phyloP scores from a whole-genome alignment of 1,140 invertebrate species.

The Aplysia californica region DNA sequence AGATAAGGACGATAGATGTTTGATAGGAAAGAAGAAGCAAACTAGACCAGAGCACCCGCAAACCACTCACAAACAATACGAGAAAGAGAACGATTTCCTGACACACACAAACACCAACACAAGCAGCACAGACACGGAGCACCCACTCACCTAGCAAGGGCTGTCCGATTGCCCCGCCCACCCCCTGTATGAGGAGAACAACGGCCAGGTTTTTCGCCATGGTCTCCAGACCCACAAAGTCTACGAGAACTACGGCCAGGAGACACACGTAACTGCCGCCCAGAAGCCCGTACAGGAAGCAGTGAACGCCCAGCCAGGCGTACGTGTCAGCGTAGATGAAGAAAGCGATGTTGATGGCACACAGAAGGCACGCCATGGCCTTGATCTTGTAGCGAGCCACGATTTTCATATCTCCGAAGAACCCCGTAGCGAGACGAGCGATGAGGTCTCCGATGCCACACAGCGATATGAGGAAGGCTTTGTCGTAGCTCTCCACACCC shows the following conservation, averaged over 20 bases:
- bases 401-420: slow-evolving; percentile 44
- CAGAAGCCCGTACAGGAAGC: slow-evolving; percentile 51
- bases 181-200: slow-evolving; percentile 52
- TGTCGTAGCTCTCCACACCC: slow-evolving; percentile 43
- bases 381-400: slow-evolving; percentile 52
- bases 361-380: slow-evolving; percentile 30
- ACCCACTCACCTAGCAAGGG: slow-evolving; percentile 45
- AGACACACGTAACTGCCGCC: slow-evolving; percentile 51
- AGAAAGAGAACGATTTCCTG: background rate
- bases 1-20: too few relatives aligned
- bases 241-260: slow-evolving; percentile 51
- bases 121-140: background rate
- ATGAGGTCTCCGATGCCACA: slow-evolving; percentile 51
- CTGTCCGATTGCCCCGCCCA: slow-evolving; percentile 55
- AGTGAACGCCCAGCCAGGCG: slow-evolving; percentile 42
- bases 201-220: slow-evolving; percentile 50
- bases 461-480: slow-evolving; percentile 49
- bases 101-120: background rate
- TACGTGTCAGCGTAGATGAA: slow-evolving; percentile 41
- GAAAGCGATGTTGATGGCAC: slow-evolving; percentile 43
- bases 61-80: too few relatives aligned
- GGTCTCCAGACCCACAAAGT: slow-evolving; percentile 49
- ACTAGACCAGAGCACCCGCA: too few relatives aligned
- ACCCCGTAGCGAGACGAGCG: slow-evolving; percentile 44
- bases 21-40: too few relatives aligned